Base-by-base conservation (phyloP, 2,888 invertebrate genomes). In the Molanna angustata region DNA sequence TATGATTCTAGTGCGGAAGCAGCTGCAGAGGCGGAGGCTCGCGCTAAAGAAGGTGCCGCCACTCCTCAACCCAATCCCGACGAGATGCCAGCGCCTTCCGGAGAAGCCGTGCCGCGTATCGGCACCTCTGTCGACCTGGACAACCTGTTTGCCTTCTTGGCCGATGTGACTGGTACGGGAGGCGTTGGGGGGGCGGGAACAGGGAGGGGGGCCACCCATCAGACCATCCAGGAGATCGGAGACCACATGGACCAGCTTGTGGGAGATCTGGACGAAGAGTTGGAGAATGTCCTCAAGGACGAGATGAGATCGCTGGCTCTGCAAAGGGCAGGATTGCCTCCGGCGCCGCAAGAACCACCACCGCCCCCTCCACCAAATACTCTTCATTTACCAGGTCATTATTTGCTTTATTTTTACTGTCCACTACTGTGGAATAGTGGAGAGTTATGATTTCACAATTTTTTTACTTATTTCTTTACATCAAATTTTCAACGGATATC, bases 71-170 rank as follows among this genome's bases (percentile, higher is more conserved):
- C 33, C 54, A 49, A 48, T 33, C 22, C 51, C 58, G 44, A 58
- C 60, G n/a, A 64, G 63, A 55, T 62, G 63, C n/a, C 62, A 58
- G 50, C 61, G 61, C 43, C 59, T 52, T 13, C 62, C 62, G 41
- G 62, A 60, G 17, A 59, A 59, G 56, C 53, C 4, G 37, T 57
- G 7, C 53, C 54, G 22, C 45, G 49, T 16, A 41, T 51, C 14
- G 71, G 84, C 6, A 90, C 90, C 64, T 86, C 89, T 0, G 88
- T 93, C 0, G 92, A 93, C 67, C 72, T 94, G 63, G 94, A 94
- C 70, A 92, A 92, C 69, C 73, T 94, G 63, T 94, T 94, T 72
- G 91, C 91, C 52, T 94, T 94, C 72, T 76, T 94, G 17, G 90
- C 90, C 0, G 93, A 93, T 62, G 86, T 89, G 32, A 80, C 80